Evolutionary conservation across 2,113 vertebrate genomes (phyloP).

Genomic region (Neolamprologus hecqui): DNA sequence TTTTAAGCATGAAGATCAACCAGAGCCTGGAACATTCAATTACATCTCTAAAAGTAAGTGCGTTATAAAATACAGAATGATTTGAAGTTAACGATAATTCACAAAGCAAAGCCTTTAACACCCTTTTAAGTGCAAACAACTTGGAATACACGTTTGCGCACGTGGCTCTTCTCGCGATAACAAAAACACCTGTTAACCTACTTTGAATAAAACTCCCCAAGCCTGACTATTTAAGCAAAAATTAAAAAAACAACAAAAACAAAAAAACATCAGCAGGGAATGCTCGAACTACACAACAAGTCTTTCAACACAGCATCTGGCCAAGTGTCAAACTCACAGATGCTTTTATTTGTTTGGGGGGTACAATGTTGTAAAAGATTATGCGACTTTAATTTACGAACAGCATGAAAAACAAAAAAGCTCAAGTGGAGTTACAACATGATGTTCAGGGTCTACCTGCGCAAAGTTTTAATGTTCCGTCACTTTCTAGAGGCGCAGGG

Average conservation of each 20-base stretch:
- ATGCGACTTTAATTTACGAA: not conserved
- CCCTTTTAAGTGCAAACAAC: not conserved
- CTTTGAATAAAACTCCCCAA: not conserved
- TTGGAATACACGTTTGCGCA: not conserved
- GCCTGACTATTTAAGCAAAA: not conserved
- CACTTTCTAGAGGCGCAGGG: not conserved
- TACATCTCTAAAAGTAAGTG: not conserved
- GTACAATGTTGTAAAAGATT: not conserved
- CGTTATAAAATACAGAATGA: not conserved
- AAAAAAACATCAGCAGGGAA: not conserved
- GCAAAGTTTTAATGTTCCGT: not conserved
- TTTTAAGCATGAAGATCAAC: not conserved
- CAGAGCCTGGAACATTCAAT: not conserved
- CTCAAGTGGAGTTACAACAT: not conserved
- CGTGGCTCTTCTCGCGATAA: not conserved
- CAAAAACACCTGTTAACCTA: not conserved
- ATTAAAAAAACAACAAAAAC: rapidly evolving
- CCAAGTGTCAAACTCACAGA: not conserved
- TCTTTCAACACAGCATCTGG: not conserved
- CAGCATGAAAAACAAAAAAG: not conserved
- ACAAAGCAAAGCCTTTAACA: not conserved
- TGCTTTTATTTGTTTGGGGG: not conserved
- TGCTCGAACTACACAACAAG: not conserved
- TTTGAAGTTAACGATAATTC: not conserved
- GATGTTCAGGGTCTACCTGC: not conserved